Percentiles rank a stretch among this genome's conserved stretches.
phyloP scores from a whole-genome alignment of 2,888 invertebrate species.

The Ceratothoa steindachneri region DNA sequence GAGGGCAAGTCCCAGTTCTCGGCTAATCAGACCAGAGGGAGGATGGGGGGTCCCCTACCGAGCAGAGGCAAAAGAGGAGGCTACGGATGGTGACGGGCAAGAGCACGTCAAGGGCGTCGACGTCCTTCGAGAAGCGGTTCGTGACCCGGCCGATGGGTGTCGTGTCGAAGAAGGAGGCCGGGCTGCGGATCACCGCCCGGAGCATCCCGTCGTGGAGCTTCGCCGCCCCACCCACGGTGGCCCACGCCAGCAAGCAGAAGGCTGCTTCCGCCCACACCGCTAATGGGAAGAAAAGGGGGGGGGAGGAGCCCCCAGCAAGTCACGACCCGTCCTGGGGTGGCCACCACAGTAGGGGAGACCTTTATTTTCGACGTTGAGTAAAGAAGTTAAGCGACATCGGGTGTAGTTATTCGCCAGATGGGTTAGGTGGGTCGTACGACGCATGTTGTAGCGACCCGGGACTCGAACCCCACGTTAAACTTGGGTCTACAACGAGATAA shows the following conservation, averaged over 20 bases:
- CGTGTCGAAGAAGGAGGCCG: constrained; percentile 53
- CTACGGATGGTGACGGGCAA: constrained; percentile 62
- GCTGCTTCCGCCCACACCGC: constrained; percentile 50
- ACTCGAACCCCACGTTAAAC: no score
- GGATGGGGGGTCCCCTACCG: no score
- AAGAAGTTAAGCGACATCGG: no score
- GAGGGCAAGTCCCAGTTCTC: no score
- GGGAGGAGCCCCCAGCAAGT: no score
- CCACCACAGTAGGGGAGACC: no score
- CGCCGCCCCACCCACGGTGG: constrained; percentile 49
- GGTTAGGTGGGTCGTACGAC: no score
- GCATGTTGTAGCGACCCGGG: no score
- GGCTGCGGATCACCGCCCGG: constrained; percentile 47
- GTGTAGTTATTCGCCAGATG: no score
- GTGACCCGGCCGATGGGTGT: constrained; percentile 54
- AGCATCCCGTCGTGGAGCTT: constrained; percentile 50
- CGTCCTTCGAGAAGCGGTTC: constrained; percentile 54
- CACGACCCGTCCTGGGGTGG: no score
- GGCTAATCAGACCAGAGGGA: no score
- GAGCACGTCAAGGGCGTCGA: constrained; percentile 46
- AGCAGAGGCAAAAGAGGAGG: constrained; percentile 56
- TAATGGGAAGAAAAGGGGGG: constrained; percentile 31
- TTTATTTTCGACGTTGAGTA: background rate
- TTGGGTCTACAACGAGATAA: no score
- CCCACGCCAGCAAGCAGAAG: constrained; percentile 56